Evolutionary conservation across 2,797 vertebrate genomes (phyloP), one percentile per base, ranked within the genome.

Genomic region (Rhodeus uyekii): DNA sequence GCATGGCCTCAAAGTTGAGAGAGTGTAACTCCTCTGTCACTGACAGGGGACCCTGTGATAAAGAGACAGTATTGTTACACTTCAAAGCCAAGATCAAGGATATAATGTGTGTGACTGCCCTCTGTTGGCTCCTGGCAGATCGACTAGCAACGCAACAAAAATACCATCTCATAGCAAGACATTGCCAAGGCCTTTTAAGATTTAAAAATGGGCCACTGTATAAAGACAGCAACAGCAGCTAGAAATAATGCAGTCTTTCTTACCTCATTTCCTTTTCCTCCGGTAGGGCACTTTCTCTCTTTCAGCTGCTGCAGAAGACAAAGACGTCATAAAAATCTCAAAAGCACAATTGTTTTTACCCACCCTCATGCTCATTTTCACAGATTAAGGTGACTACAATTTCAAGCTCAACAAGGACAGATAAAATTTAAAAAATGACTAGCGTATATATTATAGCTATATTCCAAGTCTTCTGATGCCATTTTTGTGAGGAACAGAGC

Each of bases 1-100:
- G 96, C 80, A 96, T 96, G 2, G 97, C 96, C 93, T 99, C 98
- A 67, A 99, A 99, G 83, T 94, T 96, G 88, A 99, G 96, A 22
- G 96, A 97, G 87, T 99, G 98, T 46, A 99, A 95, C 74, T 99
- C 98, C 76, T 99, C 98, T 0, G 98, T 99, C 83, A 99, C 98
- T 82, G 97, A 97, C 61, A 99, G 95, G 58, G 96, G 93, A 77
- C 97, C 96, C 98, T 99, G 84, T 3, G 44, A 64, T 29, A 55
- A 7, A 90, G 32, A 87, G 19, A 80, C 64, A 73, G 22, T 27
- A 29, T 2, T 14, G 13, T 61, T 60, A 29, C 7, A 10, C 2
- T 16, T 14, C 39, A 81, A 18, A 32, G n/a, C n/a, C 19, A 65
- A 19, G 29, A 36, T 38, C n/a, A 38, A 72, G 13, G 1, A 12